A percentile compares a stretch with the other conserved stretches of the same genome.
Evolutionary conservation across 2,797 vertebrate genomes (phyloP).

Genomic region (Urosaurus nigricauda): DNA sequence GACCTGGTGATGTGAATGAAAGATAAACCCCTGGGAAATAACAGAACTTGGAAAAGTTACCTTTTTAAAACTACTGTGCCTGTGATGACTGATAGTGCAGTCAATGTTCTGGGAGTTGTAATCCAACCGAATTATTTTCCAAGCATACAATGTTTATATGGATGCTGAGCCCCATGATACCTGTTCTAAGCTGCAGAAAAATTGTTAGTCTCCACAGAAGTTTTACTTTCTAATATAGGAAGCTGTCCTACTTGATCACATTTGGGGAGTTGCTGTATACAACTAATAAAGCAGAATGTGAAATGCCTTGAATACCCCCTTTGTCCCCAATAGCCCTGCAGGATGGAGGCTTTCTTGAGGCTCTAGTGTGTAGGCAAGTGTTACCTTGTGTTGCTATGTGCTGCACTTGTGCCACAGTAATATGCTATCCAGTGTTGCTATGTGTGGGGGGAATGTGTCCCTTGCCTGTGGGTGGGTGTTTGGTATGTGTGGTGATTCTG

Average conservation of each 20-base stretch:
- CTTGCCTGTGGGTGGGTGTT: conserved; percentile 13
- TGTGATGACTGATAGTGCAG: too few relatives aligned
- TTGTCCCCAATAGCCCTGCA: not conserved
- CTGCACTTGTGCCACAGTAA: not conserved
- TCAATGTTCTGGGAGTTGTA: too few relatives aligned
- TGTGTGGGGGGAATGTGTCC: not conserved
- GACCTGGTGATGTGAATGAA: not conserved
- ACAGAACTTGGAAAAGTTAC: too few relatives aligned
- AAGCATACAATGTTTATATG: not conserved
- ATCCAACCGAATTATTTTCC: too few relatives aligned
- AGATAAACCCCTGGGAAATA: not conserved
- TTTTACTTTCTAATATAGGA: not conserved
- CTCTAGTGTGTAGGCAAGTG: not conserved
- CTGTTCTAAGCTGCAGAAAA: not conserved
- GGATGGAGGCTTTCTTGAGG: not conserved
- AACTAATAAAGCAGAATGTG: not conserved
- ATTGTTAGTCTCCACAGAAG: not conserved
- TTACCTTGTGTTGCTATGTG: conserved; percentile 27
- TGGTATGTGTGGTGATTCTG: not conserved
- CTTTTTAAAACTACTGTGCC: too few relatives aligned
- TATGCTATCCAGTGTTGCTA: conserved; percentile 20
- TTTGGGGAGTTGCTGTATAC: not conserved
- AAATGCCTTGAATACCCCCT: not conserved
- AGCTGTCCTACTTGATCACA: not conserved
- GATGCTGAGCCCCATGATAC: not conserved